Evolutionary conservation across 2,797 vertebrate species (phyloP), one percentile per base, ranked within the genome.

Genomic region (Platalea minor): DNA sequence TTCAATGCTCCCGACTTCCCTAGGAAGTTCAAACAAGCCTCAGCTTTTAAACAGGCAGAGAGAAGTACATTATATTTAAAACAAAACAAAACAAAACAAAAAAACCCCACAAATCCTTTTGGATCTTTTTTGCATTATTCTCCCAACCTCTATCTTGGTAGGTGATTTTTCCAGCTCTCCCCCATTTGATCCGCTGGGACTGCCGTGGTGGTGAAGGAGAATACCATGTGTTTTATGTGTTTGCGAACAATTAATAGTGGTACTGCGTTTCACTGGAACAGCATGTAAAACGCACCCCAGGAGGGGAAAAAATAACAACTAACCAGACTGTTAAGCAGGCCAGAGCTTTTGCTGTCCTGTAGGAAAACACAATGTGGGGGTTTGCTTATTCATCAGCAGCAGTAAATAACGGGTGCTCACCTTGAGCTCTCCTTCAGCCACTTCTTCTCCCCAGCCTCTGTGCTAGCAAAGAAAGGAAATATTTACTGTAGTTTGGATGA

Each of bases 381-480:
- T 18, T 87, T 94, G 70, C 69, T 88, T 89, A 54, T 92, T 96
- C 86, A 91, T 43, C 74, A 75, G 2, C 67, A 79, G 67, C 79
- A 82, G 88, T 92, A 94, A 95, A 93, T 94, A 94, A 95, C 1
- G 2, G 85, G 79, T 9, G 2, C 75, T 95, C 90, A 92, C 94
- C 94, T 96, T 94, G 72, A 92, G 90, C 72, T 94, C 89, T 94
- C 94, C 91, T 95, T 92, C 89, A 92, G 64, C 82, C 50, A 20
- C 45, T 93, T 70, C 79, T 91, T 86, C 63, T 93, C 64, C n/a
- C 57, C 90, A 83, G 41, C 69, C 73, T 78, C 56, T 20, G 17
- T 60, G 39, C 85, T 73, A 57, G 86, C 73, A 33, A 63, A 46
- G 75, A 67, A 76, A 73, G 72, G 82, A 75, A 89, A 87, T 72